Evolutionary conservation across 2,113 vertebrate species (phyloP), one percentile per base, ranked within the genome.

Genomic region (Amazona vittata): DNA sequence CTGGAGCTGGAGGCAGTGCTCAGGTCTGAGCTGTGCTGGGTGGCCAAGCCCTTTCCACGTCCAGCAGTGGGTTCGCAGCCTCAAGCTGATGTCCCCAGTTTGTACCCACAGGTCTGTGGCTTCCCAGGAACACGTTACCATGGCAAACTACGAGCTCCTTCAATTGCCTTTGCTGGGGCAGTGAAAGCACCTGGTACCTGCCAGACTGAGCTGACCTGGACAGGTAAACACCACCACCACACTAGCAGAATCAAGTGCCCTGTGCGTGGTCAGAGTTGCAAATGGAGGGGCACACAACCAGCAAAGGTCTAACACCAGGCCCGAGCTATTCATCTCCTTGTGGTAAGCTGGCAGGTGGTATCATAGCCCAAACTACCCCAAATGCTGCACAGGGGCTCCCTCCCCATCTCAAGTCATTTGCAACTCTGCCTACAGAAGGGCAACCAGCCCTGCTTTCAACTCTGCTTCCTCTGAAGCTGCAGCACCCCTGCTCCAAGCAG

Each of bases 101-200:
- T 24, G 47, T 26, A 73, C 7, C 16, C 0, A 0, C 0, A 5
- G 55, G 46, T 88, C 75, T 76, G 80, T 49, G 80, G 47, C 22
- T 80, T 80, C 33, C 59, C 37, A 29, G 68, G 47, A 73, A 53
- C 11, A 28, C 0, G 0, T 0, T 60, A 60, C 22, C n/a, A 19
- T 5, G 14, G 63, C 11, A 67, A 71, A 67, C 24, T 2, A 31
- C 10, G 43, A 69, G 29, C 16, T 76, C 47, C 57, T 59, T 39
- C 5, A 4, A 29, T 14, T 17, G 8, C 33, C 28, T 47, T n/a
- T 49, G 37, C 4, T 29, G 55, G 15, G 35, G 33, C 44, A 83
- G 47, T 2, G 5, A 49, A 68, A 41, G 63, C 75, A 65, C 33
- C 20, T 0, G 5, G 2, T 21, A 20, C 2, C 43, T 46, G 46